Percentiles rank a stretch among this genome's conserved stretches.
Evolutionary conservation across 2,113 vertebrate genomes (phyloP).

Genomic region (Pyxicephalus adspersus): DNA sequence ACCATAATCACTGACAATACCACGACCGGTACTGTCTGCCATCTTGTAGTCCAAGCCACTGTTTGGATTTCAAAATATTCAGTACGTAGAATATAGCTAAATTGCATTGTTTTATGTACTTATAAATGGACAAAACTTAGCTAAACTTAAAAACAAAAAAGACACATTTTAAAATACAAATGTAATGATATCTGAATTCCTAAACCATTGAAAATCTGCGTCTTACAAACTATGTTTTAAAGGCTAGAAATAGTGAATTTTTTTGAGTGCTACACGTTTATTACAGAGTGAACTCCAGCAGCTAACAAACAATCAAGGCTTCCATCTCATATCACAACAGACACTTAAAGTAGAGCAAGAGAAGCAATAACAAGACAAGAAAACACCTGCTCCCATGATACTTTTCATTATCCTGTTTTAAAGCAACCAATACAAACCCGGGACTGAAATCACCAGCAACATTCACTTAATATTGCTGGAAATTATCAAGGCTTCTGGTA

Average conservation of each 20-base stretch:
- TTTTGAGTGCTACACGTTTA: slow-evolving; percentile 48
- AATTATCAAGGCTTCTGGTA: slow-evolving; percentile 43
- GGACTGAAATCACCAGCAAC: slow-evolving; percentile 43
- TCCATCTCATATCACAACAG: slow-evolving; percentile 51
- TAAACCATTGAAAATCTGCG: not conserved
- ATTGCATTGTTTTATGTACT: too few relatives aligned
- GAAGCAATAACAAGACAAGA: slow-evolving; percentile 54
- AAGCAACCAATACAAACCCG: slow-evolving; percentile 25
- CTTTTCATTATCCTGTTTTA: slow-evolving; percentile 49
- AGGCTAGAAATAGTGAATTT: slow-evolving; percentile 26
- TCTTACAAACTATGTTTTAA: slow-evolving; percentile 22
- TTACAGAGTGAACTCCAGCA: slow-evolving; percentile 36
- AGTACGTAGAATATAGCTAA: too few relatives aligned
- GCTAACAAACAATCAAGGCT: slow-evolving; percentile 50
- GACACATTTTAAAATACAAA: too few relatives aligned
- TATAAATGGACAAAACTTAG: too few relatives aligned
- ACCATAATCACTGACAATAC: too few relatives aligned
- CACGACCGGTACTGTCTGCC: too few relatives aligned
- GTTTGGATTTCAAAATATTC: too few relatives aligned
- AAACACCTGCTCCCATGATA: slow-evolving; percentile 55
- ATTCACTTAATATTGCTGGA: slow-evolving; percentile 49
- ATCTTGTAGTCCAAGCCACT: too few relatives aligned
- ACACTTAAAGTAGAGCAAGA: slow-evolving; percentile 42
- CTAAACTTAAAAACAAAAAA: too few relatives aligned
- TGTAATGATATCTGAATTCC: not conserved